phyloP scores from a whole-genome alignment of 2,888 invertebrate species.

The Deroplatys truncata region DNA sequence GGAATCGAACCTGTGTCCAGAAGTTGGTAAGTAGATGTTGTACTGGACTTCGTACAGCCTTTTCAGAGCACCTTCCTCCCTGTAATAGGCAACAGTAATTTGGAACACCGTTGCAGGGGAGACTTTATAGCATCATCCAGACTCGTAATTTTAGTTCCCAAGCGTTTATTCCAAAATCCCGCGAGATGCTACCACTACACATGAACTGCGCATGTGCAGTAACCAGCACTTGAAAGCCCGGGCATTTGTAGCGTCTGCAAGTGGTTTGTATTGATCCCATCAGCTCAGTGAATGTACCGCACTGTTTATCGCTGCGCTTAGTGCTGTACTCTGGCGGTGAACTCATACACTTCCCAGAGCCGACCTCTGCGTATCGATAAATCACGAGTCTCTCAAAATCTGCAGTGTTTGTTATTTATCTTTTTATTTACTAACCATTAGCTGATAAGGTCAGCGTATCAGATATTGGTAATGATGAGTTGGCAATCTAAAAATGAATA shows the following conservation, averaged over 20 bases:
- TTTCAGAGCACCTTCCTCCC: no score
- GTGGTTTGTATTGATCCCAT: not conserved
- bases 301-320: not conserved
- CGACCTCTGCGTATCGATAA: not conserved
- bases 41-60: no score
- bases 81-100: no score
- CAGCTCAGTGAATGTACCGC: not conserved
- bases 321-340: not conserved
- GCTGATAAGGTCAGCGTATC: not conserved
- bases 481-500: no score
- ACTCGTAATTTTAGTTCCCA: not conserved
- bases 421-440: not conserved
- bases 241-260: not conserved
- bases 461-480: not conserved
- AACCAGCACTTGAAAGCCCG: not conserved
- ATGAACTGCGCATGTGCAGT: not conserved
- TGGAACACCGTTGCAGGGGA: no score
- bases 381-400: not conserved
- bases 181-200: not conserved
- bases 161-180: not conserved
- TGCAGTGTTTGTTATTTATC: not conserved
- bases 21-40: no score
- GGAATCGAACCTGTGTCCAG: no score
- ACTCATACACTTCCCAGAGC: not conserved
- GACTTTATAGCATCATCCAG: no score